These are phyloP conservation scores for Myopa tessellatipennis DNA, from an alignment of 2,888 invertebrate species.

Conservation along the genomic window DNA sequence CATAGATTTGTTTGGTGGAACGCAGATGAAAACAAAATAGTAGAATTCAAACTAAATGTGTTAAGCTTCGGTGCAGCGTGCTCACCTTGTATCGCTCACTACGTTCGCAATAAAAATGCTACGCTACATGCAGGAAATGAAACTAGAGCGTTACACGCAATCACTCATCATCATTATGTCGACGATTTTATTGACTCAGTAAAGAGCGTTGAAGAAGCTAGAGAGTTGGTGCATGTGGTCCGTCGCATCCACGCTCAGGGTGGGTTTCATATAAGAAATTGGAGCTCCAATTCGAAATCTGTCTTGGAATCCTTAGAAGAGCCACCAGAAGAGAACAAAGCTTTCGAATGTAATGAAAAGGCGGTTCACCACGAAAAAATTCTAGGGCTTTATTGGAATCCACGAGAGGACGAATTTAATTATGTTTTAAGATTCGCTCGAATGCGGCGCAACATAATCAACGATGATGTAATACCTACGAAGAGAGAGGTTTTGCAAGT, in stretches of 20 bases:
- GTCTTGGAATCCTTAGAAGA: neutral
- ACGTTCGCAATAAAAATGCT: neutral
- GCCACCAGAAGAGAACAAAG: neutral
- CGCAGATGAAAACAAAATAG: neutral
- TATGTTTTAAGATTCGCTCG: constrained; percentile 4
- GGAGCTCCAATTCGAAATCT: too few relatives aligned
- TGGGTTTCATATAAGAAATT: too few relatives aligned
- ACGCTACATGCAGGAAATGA: neutral
- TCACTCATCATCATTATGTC: constrained; percentile 20
- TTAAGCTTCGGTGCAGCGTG: constrained; percentile 43
- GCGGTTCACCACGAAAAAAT: neutral
- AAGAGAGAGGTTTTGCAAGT: neutral
- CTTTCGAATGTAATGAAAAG: neutral
- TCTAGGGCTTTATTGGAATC: neutral
- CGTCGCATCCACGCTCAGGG: too few relatives aligned
- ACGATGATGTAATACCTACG: neutral
- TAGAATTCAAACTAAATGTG: constrained; percentile 37
- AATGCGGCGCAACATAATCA: neutral
- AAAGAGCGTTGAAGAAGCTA: neutral
- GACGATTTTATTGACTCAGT: neutral
- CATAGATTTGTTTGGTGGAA: too few relatives aligned
- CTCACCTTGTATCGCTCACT: constrained; percentile 16
- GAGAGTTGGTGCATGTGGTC: neutral
- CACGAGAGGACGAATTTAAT: neutral
- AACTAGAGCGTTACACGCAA: neutral